These are phyloP conservation scores for Ptilorrhoa leucosticta DNA, from an alignment of 2,113 vertebrate species.

Conservation along the genomic window DNA sequence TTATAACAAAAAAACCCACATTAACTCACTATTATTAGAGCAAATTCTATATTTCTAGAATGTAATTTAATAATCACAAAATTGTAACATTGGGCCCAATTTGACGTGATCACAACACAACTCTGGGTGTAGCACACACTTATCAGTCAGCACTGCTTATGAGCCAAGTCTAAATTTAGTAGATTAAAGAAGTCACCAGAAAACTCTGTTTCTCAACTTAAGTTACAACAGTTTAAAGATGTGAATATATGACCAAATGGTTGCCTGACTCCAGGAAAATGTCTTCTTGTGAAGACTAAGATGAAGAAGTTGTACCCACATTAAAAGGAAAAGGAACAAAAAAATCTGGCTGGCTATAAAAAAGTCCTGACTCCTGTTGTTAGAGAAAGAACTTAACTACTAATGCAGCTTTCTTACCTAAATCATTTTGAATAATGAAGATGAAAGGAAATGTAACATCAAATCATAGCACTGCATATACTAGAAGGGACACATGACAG, in stretches of 20 bases:
- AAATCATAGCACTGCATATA: fast-evolving
- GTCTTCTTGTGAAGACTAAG: neutral
- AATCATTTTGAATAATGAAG: neutral
- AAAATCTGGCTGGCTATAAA: neutral
- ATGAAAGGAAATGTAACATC: neutral
- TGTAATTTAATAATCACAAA: neutral
- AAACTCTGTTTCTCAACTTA: neutral
- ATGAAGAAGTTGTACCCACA: neutral
- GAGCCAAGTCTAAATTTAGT: neutral
- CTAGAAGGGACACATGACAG: neutral
- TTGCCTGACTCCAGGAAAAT: neutral
- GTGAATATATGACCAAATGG: neutral
- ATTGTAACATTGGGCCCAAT: neutral
- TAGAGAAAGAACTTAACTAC: neutral
- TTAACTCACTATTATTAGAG: neutral
- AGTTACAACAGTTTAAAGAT: neutral
- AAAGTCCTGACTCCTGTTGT: neutral
- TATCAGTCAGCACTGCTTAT: neutral
- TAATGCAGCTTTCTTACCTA: neutral
- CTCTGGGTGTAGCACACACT: neutral
- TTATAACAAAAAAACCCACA: neutral
- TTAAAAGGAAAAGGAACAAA: neutral
- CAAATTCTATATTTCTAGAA: neutral
- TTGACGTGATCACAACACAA: neutral
- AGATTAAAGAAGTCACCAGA: neutral